Conservation (phyloP, 1,140 invertebrate genomes). For the Lanistes nyassanus region DNA sequence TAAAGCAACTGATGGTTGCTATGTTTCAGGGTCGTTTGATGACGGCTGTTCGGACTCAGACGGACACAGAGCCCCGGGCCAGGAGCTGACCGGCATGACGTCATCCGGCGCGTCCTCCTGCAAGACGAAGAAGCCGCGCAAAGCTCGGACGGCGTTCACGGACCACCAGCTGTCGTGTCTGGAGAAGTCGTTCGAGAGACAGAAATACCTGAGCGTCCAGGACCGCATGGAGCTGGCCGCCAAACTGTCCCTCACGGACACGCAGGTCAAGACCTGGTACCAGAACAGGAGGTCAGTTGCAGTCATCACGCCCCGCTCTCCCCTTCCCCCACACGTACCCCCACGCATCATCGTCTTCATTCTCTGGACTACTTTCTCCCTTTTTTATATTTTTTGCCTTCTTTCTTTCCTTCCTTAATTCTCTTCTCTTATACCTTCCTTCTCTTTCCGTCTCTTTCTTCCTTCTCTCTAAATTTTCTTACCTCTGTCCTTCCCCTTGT, state of each 20-base stretch:
- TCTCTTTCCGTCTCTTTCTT: neutral
- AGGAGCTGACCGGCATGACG: conserved; percentile 86
- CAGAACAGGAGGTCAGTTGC: conserved; percentile 92
- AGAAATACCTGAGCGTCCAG: conserved; percentile 98
- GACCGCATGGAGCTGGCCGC: conserved; percentile 98
- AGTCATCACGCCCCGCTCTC: neutral
- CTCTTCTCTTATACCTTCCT: neutral
- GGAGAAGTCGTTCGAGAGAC: conserved; percentile 97
- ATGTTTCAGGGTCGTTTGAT: conserved; percentile 73
- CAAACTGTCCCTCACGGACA: conserved; percentile 94
- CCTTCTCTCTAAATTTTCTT: neutral
- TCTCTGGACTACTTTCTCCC: neutral
- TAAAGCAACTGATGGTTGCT: too few species aligned
- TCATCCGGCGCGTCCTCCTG: conserved; percentile 74
- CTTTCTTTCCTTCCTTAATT: conserved; percentile 9
- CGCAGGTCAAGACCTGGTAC: conserved; percentile 99
- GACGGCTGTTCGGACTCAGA: conserved; percentile 97
- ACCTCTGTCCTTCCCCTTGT: too few species aligned
- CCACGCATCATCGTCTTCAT: neutral
- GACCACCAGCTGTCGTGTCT: conserved; percentile 95
- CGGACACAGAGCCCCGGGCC: conserved; percentile 98
- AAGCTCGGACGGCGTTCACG: conserved; percentile 97
- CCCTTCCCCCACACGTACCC: neutral
- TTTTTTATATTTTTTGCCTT: neutral
- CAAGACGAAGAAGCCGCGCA: conserved; percentile 89